Conservation (phyloP, 2,888 invertebrate species). For the Diabrotica balteata region DNA sequence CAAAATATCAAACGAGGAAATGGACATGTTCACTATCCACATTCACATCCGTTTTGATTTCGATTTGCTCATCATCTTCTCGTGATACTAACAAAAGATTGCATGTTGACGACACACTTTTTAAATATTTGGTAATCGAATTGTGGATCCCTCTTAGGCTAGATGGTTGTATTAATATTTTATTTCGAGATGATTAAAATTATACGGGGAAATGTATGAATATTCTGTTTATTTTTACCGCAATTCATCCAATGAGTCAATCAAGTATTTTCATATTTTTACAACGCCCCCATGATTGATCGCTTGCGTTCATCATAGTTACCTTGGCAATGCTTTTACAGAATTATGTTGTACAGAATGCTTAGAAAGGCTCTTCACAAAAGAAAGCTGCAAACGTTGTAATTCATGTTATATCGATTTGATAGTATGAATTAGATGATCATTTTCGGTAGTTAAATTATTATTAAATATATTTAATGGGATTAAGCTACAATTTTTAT, state of each 20-base stretch:
- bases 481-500: too few relatives aligned
- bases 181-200: conserved; percentile 13
- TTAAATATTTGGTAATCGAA: conserved; percentile 15
- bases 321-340: too few relatives aligned
- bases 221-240: conserved; percentile 10
- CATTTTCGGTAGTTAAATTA: too few relatives aligned
- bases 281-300: neutral
- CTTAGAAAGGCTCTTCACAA: too few relatives aligned
- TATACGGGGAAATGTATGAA: conserved; percentile 10
- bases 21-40: conserved; percentile 4
- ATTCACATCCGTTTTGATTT: conserved; percentile 15
- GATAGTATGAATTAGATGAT: too few relatives aligned
- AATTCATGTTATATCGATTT: too few relatives aligned
- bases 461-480: too few relatives aligned
- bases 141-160: conserved; percentile 9
- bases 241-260: conserved; percentile 13
- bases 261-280: neutral
- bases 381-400: too few relatives aligned
- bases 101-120: neutral
- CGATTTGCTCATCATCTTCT: conserved; percentile 5
- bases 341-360: too few relatives aligned
- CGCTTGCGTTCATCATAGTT: neutral
- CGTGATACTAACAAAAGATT: neutral
- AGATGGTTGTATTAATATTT: conserved; percentile 1
- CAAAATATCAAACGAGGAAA: conserved; percentile 13